Base-by-base conservation (phyloP, 1,140 invertebrate genomes). In the Drosophila pandora region DNA sequence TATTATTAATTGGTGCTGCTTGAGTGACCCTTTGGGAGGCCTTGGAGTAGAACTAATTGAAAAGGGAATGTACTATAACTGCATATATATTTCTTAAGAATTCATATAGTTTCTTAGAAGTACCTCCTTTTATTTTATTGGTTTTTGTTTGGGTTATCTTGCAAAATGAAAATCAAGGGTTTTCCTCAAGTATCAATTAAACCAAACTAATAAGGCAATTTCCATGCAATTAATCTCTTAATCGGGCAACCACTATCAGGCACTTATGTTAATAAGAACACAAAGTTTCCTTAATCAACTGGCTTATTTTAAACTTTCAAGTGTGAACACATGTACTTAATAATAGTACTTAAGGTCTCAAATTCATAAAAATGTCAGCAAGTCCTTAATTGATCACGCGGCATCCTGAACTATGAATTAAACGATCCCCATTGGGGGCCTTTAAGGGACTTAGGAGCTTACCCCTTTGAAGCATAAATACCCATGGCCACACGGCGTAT, bases 1-100 rank as follows among this genome's bases (percentile, higher is more conserved):
- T 37, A 17, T 50, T 23, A 37, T 25, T 67, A 81, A 81, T 80
- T 81, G 49, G 57, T 22, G 39, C 48, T 75, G 78, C 78, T 56
- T 72, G 65, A 80, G 10, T 65, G 50, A 69, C 30, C 28, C 23
- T 54, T 37, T 37, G 22, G 30, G 30, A 22, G 37, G 28, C 39
- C 61, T 48, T 30, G 23, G n/a, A 23, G 2, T 6, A 12, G 22
- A 2, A 21, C 6, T 9, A 41, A 50, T 37, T 17, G 30, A 2
- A 32, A 47, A 25, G 43, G 39, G 23, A 60, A 41, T 60, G 30
- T 2, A 8, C 23, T 37, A 23, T 13, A 22, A 17, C 0, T 39
- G 9, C 2, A 32, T 32, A 9, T 9, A 32, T 32, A 32, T 1
- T 32, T 32, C 32, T 32, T 32, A 8, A 32, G 32, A 32, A 10